These are phyloP conservation scores for Spatulosminthurus flaviceps DNA, from an alignment of 2,888 invertebrate species.

Conservation along the genomic window DNA sequence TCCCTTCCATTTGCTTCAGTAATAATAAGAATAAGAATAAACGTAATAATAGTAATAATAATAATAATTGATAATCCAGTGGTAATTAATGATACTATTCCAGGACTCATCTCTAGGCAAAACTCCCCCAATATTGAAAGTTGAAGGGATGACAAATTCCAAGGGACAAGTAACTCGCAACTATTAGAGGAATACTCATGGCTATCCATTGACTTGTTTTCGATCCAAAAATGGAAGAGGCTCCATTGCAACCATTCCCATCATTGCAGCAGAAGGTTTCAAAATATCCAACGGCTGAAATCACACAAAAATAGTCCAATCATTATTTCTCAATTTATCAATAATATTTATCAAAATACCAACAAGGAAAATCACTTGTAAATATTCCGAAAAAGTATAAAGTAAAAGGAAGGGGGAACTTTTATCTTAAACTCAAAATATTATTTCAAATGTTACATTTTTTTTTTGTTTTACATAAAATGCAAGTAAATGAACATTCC, in stretches of 20 bases:
- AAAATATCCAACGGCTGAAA: constrained; percentile 58
- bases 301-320: constrained; percentile 35
- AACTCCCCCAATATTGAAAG: constrained; percentile 18
- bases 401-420: no score
- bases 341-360: no score
- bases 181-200: constrained; percentile 41
- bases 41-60: no score
- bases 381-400: not conserved
- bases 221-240: constrained; percentile 48
- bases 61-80: constrained; percentile 39
- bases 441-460: no score
- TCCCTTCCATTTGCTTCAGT: not conserved
- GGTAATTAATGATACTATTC: constrained; percentile 30
- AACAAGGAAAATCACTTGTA: no score
- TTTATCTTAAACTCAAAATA: no score
- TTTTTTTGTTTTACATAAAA: no score
- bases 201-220: constrained; percentile 34
- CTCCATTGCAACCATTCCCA: constrained; percentile 57
- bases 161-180: constrained; percentile 34
- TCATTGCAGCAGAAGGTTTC: constrained; percentile 60
- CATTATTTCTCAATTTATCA: no score
- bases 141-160: constrained; percentile 33
- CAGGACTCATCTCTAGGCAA: constrained; percentile 33
- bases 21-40: no score
- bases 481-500: no score